These are phyloP conservation scores for Actenoides hombroni DNA, from an alignment of 2,113 vertebrate species.

Conservation along the genomic window DNA sequence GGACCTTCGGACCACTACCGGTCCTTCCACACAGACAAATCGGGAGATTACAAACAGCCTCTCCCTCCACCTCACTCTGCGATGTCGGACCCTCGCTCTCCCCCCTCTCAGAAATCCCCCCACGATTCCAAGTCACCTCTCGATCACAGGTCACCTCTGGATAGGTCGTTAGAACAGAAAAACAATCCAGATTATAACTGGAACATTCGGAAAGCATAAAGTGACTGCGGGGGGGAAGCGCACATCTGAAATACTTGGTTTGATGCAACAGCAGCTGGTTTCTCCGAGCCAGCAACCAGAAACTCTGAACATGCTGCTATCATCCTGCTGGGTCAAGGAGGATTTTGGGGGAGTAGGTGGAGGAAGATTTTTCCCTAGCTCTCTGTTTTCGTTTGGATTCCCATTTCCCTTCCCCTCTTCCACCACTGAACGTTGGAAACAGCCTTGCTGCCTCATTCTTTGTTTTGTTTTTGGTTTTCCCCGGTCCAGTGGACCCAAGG, in stretches of 20 bases:
- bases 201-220: slow-evolving; percentile 89
- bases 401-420: slow-evolving; percentile 21
- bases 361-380: slow-evolving; percentile 9
- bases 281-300: slow-evolving; percentile 22
- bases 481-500: background rate
- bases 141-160: slow-evolving; percentile 80
- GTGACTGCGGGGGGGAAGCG: background rate
- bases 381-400: slow-evolving; percentile 23
- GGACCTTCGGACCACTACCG: slow-evolving; percentile 89
- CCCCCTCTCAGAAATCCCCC: slow-evolving; percentile 91
- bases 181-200: slow-evolving; percentile 87
- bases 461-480: slow-evolving; percentile 10
- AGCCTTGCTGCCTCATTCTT: slow-evolving; percentile 18
- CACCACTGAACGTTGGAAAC: slow-evolving; percentile 15
- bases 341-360: slow-evolving; percentile 24
- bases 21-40: slow-evolving; percentile 87
- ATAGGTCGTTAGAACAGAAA: slow-evolving; percentile 88
- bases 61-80: slow-evolving; percentile 76
- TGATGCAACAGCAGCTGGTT: slow-evolving; percentile 37
- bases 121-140: slow-evolving; percentile 89
- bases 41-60: slow-evolving; percentile 84
- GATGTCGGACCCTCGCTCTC: slow-evolving; percentile 88
- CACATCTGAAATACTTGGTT: slow-evolving; percentile 4
- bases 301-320: slow-evolving; percentile 63
- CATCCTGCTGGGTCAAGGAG: slow-evolving; percentile 50